Conservation (phyloP, 2,888 invertebrate species). For the Miltochrista miniata region DNA sequence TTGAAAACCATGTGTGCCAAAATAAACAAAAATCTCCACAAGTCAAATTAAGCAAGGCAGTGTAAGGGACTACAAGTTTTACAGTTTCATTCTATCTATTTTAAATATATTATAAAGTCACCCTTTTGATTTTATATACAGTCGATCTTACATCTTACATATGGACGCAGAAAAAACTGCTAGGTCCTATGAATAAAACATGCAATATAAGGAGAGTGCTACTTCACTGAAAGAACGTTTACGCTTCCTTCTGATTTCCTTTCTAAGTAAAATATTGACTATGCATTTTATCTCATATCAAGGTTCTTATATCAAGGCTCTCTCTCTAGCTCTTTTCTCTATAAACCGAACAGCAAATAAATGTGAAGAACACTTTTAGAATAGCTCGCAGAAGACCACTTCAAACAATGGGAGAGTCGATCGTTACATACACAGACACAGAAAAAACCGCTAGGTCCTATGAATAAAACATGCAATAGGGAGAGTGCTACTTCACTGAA, state of each 20-base stretch:
- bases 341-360: conserved; percentile 16
- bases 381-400: too few relatives aligned
- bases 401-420: too few relatives aligned
- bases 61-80: too few relatives aligned
- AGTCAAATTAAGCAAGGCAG: too few relatives aligned
- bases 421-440: neutral
- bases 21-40: too few relatives aligned
- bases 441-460: conserved; percentile 13
- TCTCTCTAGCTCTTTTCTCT: neutral
- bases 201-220: too few relatives aligned
- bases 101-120: too few relatives aligned
- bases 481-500: conserved; percentile 20
- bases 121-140: too few relatives aligned
- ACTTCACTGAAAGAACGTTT: neutral
- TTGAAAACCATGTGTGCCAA: too few relatives aligned
- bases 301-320: conserved; percentile 1
- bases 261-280: neutral
- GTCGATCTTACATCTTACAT: neutral
- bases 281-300: conserved; percentile 5
- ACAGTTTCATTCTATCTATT: too few relatives aligned
- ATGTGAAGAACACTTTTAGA: too few relatives aligned
- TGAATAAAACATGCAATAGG: conserved; percentile 77
- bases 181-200: conserved; percentile 62
- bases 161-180: neutral
- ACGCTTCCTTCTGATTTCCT: neutral